phyloP scores from a whole-genome alignment of 2,797 vertebrate species.

The Clarias laeviceps region DNA sequence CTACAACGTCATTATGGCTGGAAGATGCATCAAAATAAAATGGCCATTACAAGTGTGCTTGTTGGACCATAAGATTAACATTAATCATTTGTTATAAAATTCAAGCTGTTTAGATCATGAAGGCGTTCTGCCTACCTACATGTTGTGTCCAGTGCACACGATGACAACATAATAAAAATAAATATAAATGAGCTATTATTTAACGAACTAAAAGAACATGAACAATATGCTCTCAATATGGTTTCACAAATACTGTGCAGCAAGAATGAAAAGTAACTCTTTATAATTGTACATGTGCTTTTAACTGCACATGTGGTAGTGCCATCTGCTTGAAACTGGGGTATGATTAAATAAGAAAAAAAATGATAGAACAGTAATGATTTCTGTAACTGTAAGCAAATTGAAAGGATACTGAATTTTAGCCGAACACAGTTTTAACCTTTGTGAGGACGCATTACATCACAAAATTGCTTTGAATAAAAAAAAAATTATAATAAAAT shows the following conservation, averaged over 20 bases:
- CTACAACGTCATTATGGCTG: slow-evolving; percentile 12
- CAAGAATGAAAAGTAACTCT: slow-evolving; percentile 7
- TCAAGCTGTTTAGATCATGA: slow-evolving; percentile 9
- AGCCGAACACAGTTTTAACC: slow-evolving; percentile 9
- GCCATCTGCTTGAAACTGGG: slow-evolving; percentile 2
- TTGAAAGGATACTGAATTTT: neutral
- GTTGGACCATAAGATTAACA: slow-evolving; percentile 27
- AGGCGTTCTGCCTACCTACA: neutral
- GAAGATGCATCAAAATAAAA: slow-evolving; percentile 26
- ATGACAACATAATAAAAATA: slow-evolving; percentile 13
- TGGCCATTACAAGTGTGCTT: neutral
- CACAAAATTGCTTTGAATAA: slow-evolving; percentile 11
- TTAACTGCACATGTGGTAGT: neutral
- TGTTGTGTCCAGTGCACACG: neutral
- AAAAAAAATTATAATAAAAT: neutral
- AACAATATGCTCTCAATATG: slow-evolving; percentile 7
- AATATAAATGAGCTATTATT: slow-evolving; percentile 24
- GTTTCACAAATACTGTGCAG: slow-evolving; percentile 6
- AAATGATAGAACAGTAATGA: neutral
- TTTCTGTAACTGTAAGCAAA: neutral
- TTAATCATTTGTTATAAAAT: slow-evolving; percentile 27
- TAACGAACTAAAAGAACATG: neutral
- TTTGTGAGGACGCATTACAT: neutral
- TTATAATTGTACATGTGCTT: neutral
- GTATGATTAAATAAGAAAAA: neutral